Evolutionary conservation across 2,888 invertebrate genomes (phyloP), one percentile per base, ranked within the genome.

Genomic region (Tetheella fluctuosa): DNA sequence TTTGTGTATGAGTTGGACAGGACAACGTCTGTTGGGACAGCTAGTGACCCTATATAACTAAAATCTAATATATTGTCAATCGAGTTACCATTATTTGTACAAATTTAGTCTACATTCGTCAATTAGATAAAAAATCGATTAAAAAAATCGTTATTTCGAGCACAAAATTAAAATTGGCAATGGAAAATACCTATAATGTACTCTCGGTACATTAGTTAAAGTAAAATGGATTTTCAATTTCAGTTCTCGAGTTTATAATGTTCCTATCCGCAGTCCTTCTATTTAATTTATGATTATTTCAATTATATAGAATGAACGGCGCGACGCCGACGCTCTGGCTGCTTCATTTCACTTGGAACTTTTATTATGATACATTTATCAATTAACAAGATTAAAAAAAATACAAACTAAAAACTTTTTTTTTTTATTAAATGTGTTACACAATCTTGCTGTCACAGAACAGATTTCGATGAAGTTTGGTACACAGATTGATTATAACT

Each of bases 271-370:
- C 70, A 76, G 77, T 76, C 48, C 75, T 76, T 80, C 78, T 74
- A 76, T 83, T 77, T 84, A 88, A 87, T 88, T 88, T 87, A 88
- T 84, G 86, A 84, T 84, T 84, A 83, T 86, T 82, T 81, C 83
- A 85, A 85, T 88, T 84, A 84, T 79, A 67, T 71, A 63, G 69
- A 74, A 74, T 72, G 73, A 63, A 66, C 63, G 67, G 64, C 63
- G 59, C 59, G 66, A 58, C 66, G 67, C 64, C 59, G 66, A 58
- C 66, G 67, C 64, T 57, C 59, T 60, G 62, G 59, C 30, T 30
- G 64, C 58, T 61, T 57, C 64, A 52, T 64, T 68, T 67, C 54
- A 25, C 52, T 65, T 64, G 34, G 53, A 30, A 17, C 39, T 34
- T 7, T 20, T 30, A 30, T 20, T 15, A 30, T 15, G 2, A 6